Base-by-base conservation (phyloP, 1,140 invertebrate genomes). In the Pantala flavescens region DNA sequence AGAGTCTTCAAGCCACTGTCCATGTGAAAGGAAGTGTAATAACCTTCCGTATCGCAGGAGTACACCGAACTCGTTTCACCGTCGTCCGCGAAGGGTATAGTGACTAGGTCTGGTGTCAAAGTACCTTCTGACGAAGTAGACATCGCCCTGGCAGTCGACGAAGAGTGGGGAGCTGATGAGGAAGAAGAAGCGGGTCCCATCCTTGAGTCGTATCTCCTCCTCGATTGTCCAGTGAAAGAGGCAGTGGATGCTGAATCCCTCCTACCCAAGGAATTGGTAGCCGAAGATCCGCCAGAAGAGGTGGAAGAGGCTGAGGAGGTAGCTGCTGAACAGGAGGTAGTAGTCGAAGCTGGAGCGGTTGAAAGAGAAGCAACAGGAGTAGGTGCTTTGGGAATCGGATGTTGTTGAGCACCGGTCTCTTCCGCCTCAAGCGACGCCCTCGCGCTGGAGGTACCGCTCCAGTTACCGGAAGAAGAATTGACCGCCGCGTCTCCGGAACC, bases 21-120 rank as follows among this genome's bases (percentile, higher is more conserved):
- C 85, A 96, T 90, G 81, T 98, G 95, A 84, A 98, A 98, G 14
- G 95, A 97, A 0, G 96, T 98, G 82, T 97, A 98, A 82, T 98
- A 98, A 14, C 96, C 96, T 83, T 98, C 96, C 16, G 95, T 96
- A 81, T 98, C 96, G 79, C 95, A 95, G 7, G 95, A 97, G 82
- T 96, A 97, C 71, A 95, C 93, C 0, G 95, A 97, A 79, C 92
- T 94, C 7, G 91, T 95, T 82, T 96, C 95, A 55, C 92, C 90
- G 80, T 97, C 94, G 81, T 94, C 92, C 1, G 49, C 49, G n/a
- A 63, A 63, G 14, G 49, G 49, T 63, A 63, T 63, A 19, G 49
- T 90, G 76, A 87, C 86, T 74, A 93, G 90, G 79, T 93, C 92
- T 0, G 92, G 93, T 1, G 93, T 94, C 43, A 93, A 84, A 11